Base-by-base conservation (phyloP, 2,797 vertebrate species). In the Enteromius afrohamiltoni region DNA sequence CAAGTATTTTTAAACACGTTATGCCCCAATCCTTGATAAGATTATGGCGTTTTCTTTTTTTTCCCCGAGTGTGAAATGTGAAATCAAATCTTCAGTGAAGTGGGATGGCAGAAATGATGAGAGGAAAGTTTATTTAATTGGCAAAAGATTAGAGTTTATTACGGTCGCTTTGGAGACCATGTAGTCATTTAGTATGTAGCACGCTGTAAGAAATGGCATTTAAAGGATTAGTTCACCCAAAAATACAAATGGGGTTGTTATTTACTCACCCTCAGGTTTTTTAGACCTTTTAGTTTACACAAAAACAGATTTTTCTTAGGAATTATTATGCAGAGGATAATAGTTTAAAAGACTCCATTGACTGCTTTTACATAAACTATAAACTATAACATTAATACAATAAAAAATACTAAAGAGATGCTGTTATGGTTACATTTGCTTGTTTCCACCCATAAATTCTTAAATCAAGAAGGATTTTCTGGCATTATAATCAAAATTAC, bases 51-150 rank as follows among this genome's bases (percentile, higher is more conserved):
- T 77, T 11, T 17, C 2, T 60, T 3, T 10, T 53, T 58, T n/a
- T 17, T 6, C 31, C 16, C 40, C 6, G 62, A 76, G 31, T 83
- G 62, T 82, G 81, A 79, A 68, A 79, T 68, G 64, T 79, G 77
- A 77, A 83, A 83, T 77, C 34, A 69, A 77, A 83, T 68, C 62
- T 83, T 77, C 8, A 69, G 37, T 68, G 49, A 83, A 83, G 73
- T 83, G 73, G 49, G 81, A 83, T 76, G 62, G 81, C n/a, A 82
- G 64, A 55, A 67, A 37, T 47, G 42, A 51, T 65, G 70, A 82
- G 45, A 75, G 71, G 17, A 68, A 82, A 29, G 47, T 82, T 82
- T n/a, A 82, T 75, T 82, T 82, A 75, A 82, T 75, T 76, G 49
- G 70, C 58, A 75, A 75, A 75, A 26, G 60, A 82, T 75, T 51